Evolutionary conservation across 2,888 invertebrate genomes (phyloP), one percentile per base, ranked within the genome.

Genomic region (Eupeodes latifasciatus): DNA sequence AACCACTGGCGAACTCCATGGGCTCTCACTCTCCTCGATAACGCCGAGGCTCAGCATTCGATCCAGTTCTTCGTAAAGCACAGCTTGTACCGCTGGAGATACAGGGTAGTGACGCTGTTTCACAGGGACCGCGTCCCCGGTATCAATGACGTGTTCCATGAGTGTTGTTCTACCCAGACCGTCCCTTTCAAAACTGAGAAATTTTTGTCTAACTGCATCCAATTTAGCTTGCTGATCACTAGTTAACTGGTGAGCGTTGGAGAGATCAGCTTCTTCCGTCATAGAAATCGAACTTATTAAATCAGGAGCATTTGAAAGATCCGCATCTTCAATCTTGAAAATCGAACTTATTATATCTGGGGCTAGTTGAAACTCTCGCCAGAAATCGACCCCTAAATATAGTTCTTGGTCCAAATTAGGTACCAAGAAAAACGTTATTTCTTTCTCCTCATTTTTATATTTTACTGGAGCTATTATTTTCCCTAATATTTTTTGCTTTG

Each of bases 331-430:
- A 19, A 19, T 19, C 5, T 16, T 16, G 0, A 7, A 10, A 5
- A 64, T 0, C 10, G 16, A 16, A 12, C 44, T 64, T 4, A 71
- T 71, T 3, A 62, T 16, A 9, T 61, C 61, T 1, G 57, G 51
- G 11, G 69, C 69, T 4, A 69, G 11, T 16, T 47, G 49, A 16
- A 79, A 79, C 0, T 12, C 27, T 6, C 27, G 71, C 53, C 62
- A 79, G n/a, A 79, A 79, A 16, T 69, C 79, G 4, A 71, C 44
- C 1, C 62, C 71, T 0, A 79, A 12, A 7, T 71, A 78, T 0
- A 66, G 12, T 6, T 77, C 67, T 16, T 69, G 61, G 12, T 57
- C 16, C 9, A 53, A n/a, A 16, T 0, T 57, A 4, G 57, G 57
- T 1, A 57, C 57, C 11, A 57, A 27, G 57, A 27, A 27, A 57